A percentile compares a stretch with the other conserved stretches of the same genome.
These are phyloP conservation scores for Yoshiicerus persimilis DNA, from an alignment of 1,140 invertebrate species.

Conservation along the genomic window DNA sequence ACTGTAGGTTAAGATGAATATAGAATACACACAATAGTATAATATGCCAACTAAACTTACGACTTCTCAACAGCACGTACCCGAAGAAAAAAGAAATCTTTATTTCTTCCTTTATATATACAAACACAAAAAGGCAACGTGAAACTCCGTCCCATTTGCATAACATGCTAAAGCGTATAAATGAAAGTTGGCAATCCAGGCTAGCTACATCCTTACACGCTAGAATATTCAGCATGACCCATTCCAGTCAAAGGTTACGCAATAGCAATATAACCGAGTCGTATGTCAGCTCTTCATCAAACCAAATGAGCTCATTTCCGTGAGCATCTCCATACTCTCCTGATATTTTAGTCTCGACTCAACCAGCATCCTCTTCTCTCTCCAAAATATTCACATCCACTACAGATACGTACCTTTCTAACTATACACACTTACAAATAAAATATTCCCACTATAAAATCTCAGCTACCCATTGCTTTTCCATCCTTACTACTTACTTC, in stretches of 20 bases:
- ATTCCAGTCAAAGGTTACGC: not conserved
- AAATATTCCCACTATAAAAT: not conserved
- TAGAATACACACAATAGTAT: not conserved
- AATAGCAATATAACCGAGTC: not conserved
- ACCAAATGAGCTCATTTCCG: slow-evolving; percentile 35
- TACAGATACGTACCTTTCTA: not conserved
- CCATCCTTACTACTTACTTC: not conserved
- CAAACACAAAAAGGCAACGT: not conserved
- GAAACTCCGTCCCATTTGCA: not conserved
- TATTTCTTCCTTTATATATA: not conserved
- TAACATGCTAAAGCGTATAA: slow-evolving; percentile 8
- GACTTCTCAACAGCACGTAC: not conserved
- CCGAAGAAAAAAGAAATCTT: not conserved
- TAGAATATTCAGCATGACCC: not conserved
- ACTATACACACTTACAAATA: not conserved
- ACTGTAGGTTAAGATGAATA: not conserved
- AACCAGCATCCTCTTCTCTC: not conserved
- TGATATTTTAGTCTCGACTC: not conserved
- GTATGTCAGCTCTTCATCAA: slow-evolving; percentile 26
- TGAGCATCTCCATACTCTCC: slow-evolving; percentile 16
- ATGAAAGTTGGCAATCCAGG: slow-evolving; percentile 30
- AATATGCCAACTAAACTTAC: not conserved
- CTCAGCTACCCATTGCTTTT: not conserved
- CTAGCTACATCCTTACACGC: not conserved
- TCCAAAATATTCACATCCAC: not conserved